phyloP scores from a whole-genome alignment of 2,797 vertebrate genomes.

The Potorous gilbertii region DNA sequence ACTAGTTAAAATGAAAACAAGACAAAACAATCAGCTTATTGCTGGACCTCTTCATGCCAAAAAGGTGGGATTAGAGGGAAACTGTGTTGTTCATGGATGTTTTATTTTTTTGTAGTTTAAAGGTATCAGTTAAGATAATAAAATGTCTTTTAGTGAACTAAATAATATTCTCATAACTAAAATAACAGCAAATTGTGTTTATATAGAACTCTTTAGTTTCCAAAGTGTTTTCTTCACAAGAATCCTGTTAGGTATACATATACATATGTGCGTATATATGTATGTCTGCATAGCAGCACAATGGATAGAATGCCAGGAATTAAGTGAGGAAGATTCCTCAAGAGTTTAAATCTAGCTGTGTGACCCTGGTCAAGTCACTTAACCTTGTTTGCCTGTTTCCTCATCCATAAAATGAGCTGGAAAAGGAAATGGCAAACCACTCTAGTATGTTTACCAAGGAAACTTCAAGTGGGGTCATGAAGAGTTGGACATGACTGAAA shows the following conservation, averaged over 20 bases:
- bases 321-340: not conserved
- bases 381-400: not conserved
- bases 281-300: not conserved
- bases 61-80: not conserved
- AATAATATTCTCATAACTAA: not conserved
- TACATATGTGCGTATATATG: not conserved
- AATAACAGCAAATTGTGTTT: not conserved
- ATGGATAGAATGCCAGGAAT: not conserved
- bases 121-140: not conserved
- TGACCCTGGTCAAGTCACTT: not conserved
- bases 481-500: not conserved
- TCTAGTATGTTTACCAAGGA: not conserved
- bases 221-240: not conserved
- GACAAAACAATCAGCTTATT: constrained; percentile 7
- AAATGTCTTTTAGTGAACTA: not conserved
- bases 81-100: not conserved
- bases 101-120: not conserved
- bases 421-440: not conserved
- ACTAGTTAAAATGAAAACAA: constrained; percentile 42
- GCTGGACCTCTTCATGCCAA: constrained; percentile 15
- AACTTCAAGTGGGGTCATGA: not conserved
- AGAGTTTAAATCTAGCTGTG: not conserved
- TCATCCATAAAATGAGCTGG: not conserved
- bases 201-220: not conserved
- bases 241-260: not conserved